These are phyloP conservation scores for Ichneumoninae sp. DNA, from an alignment of 2,888 invertebrate species.

Conservation along the genomic window DNA sequence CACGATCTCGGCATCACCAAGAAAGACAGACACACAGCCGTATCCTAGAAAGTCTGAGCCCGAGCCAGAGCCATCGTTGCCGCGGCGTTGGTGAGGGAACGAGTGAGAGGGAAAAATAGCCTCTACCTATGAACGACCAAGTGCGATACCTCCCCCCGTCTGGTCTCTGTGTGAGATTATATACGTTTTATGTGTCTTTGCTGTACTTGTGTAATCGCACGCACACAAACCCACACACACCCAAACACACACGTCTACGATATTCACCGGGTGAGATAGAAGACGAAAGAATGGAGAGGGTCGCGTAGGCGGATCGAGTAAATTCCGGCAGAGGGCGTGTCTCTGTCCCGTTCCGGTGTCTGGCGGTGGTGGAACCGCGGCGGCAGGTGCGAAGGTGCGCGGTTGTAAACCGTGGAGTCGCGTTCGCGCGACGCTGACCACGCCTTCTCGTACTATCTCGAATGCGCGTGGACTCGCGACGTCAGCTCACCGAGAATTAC, in stretches of 20 bases:
- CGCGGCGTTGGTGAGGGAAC: neutral
- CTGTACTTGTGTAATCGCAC: neutral
- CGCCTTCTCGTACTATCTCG: slow-evolving; percentile 77
- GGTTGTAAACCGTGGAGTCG: slow-evolving; percentile 65
- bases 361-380: slow-evolving; percentile 61
- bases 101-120: slow-evolving; percentile 47
- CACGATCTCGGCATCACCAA: slow-evolving; percentile 63
- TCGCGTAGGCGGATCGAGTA: slow-evolving; percentile 78
- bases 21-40: slow-evolving; percentile 10
- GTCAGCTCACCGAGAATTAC: slow-evolving; percentile 52
- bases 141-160: neutral
- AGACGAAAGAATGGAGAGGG: slow-evolving; percentile 59
- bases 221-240: slow-evolving; percentile 14
- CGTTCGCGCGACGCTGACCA: slow-evolving; percentile 75
- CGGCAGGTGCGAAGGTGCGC: slow-evolving; percentile 84
- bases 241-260: slow-evolving; percentile 2
- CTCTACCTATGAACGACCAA: slow-evolving; percentile 14
- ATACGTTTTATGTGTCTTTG: slow-evolving; percentile 14
- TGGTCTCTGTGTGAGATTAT: slow-evolving; percentile 27
- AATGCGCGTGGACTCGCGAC: slow-evolving; percentile 57
- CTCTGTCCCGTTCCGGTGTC: slow-evolving; percentile 75
- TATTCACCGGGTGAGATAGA: slow-evolving; percentile 62
- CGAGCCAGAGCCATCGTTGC: slow-evolving; percentile 37
- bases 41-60: slow-evolving; percentile 15
- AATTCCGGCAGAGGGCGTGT: slow-evolving; percentile 83